These are phyloP conservation scores for Bufotes viridis DNA, from an alignment of 2,797 vertebrate species.

Conservation along the genomic window DNA sequence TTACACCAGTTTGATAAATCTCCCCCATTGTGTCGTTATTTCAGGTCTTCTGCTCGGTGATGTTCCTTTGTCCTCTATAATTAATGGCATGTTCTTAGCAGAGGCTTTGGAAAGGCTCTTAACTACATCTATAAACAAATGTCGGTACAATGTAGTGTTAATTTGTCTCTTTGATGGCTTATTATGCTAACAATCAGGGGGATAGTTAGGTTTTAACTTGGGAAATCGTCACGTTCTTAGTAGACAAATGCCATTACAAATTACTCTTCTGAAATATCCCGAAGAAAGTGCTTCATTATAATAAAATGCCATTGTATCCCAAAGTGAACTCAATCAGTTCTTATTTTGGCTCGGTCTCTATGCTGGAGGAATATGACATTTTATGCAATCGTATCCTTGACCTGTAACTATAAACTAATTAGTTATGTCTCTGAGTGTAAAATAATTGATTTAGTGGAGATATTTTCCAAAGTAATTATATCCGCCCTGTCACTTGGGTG, in stretches of 20 bases:
- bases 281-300: slow-evolving; percentile 6
- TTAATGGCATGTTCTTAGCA: not conserved
- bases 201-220: not conserved
- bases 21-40: not conserved
- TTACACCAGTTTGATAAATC: too few relatives aligned
- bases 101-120: not conserved
- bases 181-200: not conserved
- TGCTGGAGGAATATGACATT: slow-evolving; percentile 31
- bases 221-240: not conserved
- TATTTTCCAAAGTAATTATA: slow-evolving; percentile 45
- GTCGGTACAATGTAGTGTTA: not conserved
- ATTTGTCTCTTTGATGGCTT: not conserved
- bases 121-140: not conserved
- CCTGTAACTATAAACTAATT: slow-evolving; percentile 54
- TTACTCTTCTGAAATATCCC: slow-evolving; percentile 6
- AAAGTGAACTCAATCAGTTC: slow-evolving; percentile 29
- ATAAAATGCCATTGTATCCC: slow-evolving; percentile 18
- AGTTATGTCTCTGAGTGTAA: slow-evolving; percentile 44
- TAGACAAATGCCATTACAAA: not conserved
- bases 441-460: slow-evolving; percentile 40
- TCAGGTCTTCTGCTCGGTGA: not conserved
- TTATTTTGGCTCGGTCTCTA: not conserved
- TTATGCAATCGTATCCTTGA: slow-evolving; percentile 32
- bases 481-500: slow-evolving; percentile 22
- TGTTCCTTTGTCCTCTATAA: not conserved